phyloP scores from a whole-genome alignment of 2,888 invertebrate genomes.

The Rhagophthalmus giganteus region DNA sequence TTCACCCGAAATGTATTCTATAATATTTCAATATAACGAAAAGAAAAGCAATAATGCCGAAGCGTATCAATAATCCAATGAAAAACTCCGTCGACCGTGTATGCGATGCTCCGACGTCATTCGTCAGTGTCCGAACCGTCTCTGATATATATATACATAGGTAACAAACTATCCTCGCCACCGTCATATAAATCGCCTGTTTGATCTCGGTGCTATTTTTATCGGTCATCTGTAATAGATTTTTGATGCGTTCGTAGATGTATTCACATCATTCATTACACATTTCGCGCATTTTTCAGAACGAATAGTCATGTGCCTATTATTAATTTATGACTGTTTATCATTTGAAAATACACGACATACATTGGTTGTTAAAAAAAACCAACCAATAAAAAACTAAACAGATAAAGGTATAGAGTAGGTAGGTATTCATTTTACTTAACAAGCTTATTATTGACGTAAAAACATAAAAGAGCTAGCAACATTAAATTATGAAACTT shows the following conservation, averaged over 20 bases:
- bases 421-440: too few relatives aligned
- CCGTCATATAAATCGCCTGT: constrained; percentile 46
- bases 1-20: constrained; percentile 17
- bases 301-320: constrained; percentile 17
- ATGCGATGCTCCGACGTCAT: constrained; percentile 39
- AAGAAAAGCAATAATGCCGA: constrained; percentile 43
- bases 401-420: too few relatives aligned
- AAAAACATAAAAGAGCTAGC: too few relatives aligned
- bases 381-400: too few relatives aligned
- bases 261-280: constrained; percentile 21
- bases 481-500: too few relatives aligned
- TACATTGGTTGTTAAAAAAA: too few relatives aligned
- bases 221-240: constrained; percentile 44
- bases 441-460: too few relatives aligned
- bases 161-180: constrained; percentile 43
- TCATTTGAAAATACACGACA: too few relatives aligned
- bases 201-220: constrained; percentile 47
- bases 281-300: constrained; percentile 1
- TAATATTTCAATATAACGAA: constrained; percentile 29
- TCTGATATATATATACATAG: constrained; percentile 45
- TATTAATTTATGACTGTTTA: too few relatives aligned
- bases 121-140: constrained; percentile 43
- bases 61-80: too few relatives aligned
- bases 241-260: constrained; percentile 43
- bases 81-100: constrained; percentile 39